Conservation (phyloP, 2,113 vertebrate species). For the Hippopotamus amphibius region DNA sequence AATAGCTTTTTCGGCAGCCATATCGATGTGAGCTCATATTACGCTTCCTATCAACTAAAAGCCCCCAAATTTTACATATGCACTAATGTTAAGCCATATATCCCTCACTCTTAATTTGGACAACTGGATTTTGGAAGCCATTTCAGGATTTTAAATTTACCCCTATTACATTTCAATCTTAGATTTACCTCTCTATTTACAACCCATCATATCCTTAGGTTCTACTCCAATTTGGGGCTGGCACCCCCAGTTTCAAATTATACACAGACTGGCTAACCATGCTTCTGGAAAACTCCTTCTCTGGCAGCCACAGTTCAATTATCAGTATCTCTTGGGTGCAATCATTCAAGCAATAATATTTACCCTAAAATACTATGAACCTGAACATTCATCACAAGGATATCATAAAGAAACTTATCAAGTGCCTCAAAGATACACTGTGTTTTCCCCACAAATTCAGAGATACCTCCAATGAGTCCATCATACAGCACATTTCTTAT, state of each 20-base stretch:
- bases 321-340: not conserved
- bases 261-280: not conserved
- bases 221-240: not conserved
- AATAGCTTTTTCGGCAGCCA: not conserved
- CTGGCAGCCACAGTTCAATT: not conserved
- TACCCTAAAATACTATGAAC: not conserved
- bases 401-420: constrained; percentile 6
- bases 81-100: not conserved
- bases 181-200: constrained; percentile 54
- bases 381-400: constrained; percentile 1
- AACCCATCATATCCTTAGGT: constrained; percentile 21
- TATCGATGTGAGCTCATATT: not conserved
- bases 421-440: not conserved
- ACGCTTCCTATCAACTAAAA: constrained; percentile 36
- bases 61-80: not conserved
- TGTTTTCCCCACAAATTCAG: constrained; percentile 42
- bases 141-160: constrained; percentile 45
- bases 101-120: constrained; percentile 36
- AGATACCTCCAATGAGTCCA: not conserved
- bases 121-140: constrained; percentile 34
- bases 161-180: constrained; percentile 40
- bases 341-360: constrained; percentile 47
- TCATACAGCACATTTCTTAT: not conserved
- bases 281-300: constrained; percentile 24
- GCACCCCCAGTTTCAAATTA: not conserved